These are phyloP conservation scores for Thaumetopoea pityocampa DNA, from an alignment of 1,140 invertebrate species.

Conservation along the genomic window DNA sequence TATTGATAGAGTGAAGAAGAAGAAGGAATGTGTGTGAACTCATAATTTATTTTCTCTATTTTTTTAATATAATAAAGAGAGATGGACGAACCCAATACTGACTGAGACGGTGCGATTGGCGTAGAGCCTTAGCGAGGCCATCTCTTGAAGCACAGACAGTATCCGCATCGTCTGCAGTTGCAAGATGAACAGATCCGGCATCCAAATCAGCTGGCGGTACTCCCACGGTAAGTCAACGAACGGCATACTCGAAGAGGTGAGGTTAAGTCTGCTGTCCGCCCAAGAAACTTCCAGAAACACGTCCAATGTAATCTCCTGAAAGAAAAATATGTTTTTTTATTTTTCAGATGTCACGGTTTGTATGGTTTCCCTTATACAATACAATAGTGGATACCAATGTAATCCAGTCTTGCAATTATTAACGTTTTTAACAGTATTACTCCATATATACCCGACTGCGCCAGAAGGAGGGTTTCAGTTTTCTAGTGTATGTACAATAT, in stretches of 20 bases:
- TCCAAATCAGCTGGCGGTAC: conserved; percentile 75
- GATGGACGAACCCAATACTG: conserved; percentile 76
- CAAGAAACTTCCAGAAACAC: conserved; percentile 79
- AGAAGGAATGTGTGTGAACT: no score
- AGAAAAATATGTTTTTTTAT: conserved; percentile 21
- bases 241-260: conserved; percentile 53
- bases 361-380: no score
- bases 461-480: no score
- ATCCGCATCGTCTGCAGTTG: conserved; percentile 78
- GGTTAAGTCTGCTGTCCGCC: conserved; percentile 73
- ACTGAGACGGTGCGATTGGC: conserved; percentile 77
- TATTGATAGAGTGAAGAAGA: no score
- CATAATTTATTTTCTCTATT: no score
- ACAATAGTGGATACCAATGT: no score
- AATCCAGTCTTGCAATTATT: no score
- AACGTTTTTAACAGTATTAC: no score
- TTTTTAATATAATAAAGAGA: conserved; percentile 18
- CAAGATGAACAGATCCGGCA: conserved; percentile 79
- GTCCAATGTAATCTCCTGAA: conserved; percentile 78
- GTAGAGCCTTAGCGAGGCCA: conserved; percentile 77
- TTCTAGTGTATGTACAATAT: no score
- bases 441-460: no score
- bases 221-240: conserved; percentile 79
- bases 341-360: no score
- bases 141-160: conserved; percentile 77